Evolutionary conservation across 2,888 invertebrate species (phyloP).

Genomic region (Tholera decimalis): DNA sequence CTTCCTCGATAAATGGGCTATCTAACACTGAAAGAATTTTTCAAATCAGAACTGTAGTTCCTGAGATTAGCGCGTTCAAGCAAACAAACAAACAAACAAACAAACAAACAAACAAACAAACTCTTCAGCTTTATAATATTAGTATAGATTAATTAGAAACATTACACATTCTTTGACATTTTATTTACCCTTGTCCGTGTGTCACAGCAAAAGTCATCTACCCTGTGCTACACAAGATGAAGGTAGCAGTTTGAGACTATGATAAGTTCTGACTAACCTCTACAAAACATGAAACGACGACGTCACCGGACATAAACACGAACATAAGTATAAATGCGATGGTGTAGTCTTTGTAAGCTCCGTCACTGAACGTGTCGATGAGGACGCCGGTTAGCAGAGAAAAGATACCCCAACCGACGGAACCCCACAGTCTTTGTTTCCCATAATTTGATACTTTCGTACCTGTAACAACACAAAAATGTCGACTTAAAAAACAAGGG

Average conservation of each 20-base stretch:
- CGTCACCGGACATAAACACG: conserved; percentile 92
- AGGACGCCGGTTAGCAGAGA: conserved; percentile 95
- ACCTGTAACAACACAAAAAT: conserved; percentile 85
- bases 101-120: too few relatives aligned
- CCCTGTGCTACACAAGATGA: background rate
- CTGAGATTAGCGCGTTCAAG: too few relatives aligned
- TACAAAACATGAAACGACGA: conserved; percentile 92
- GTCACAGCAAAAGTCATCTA: too few relatives aligned
- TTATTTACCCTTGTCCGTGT: too few relatives aligned
- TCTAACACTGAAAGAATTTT: too few relatives aligned
- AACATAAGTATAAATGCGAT: conserved; percentile 95
- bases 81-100: too few relatives aligned
- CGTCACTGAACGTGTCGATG: conserved; percentile 94
- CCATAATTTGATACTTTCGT: conserved; percentile 95
- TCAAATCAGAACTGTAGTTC: too few relatives aligned
- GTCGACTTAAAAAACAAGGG: background rate
- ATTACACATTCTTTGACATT: too few relatives aligned
- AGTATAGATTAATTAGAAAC: too few relatives aligned
- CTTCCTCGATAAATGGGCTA: too few relatives aligned
- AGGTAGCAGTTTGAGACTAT: background rate
- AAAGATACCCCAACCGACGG: conserved; percentile 96
- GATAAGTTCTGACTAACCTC: conserved; percentile 82
- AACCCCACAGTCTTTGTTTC: conserved; percentile 96
- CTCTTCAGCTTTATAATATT: too few relatives aligned
- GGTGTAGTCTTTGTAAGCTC: conserved; percentile 94